Evolutionary conservation across 2,797 vertebrate species (phyloP), one percentile per base, ranked within the genome.

Genomic region (Craterocephalus amniculus): DNA sequence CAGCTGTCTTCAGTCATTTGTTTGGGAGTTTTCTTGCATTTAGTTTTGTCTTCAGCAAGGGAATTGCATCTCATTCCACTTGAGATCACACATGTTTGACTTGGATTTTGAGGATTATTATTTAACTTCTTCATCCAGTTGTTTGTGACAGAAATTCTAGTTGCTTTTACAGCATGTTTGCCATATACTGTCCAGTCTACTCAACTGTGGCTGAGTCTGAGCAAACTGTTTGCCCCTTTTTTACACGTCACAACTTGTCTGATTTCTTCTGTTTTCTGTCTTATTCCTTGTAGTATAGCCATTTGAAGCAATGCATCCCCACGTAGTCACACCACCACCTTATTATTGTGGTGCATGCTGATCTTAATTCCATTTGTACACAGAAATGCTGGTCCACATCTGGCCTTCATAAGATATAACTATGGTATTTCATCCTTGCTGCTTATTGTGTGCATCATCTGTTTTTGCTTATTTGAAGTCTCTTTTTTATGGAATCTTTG

Each of bases 401-500:
- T 40, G n/a, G 13, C 18, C 18, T n/a, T n/a, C 6, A 20, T 45
- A 45, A n/a, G 40, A 45, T 45, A 45, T 43, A 6, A 45, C 32
- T 31, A 22, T 45, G 22, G 3, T 20, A 22, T 29, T 58, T 32
- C 12, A 22, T 36, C 12, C 11, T 35, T 24, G 20, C 35, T 34
- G 27, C n/a, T 26, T 67, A 11, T 49, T 2, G 24, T 35, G 24
- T 14, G 24, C 0, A 6, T 26, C 13, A 27, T 52, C 24, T 14
- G 6, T 52, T 52, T 52, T 26, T 52, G 49, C 49, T 52, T 24
- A 27, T 52, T 13, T 52, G 51, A 52, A 52, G 49, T 52, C 49
- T 10, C 6, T 18, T 52, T 26, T 22, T 20, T 52, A 52, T 6
- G 12, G 4, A 24, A 24, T 51, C 22, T 12, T 51, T 51, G 49